Percentiles rank a stretch among this genome's conserved stretches.
phyloP scores from a whole-genome alignment of 2,797 vertebrate species.

The Hapalemur alaotrensis region DNA sequence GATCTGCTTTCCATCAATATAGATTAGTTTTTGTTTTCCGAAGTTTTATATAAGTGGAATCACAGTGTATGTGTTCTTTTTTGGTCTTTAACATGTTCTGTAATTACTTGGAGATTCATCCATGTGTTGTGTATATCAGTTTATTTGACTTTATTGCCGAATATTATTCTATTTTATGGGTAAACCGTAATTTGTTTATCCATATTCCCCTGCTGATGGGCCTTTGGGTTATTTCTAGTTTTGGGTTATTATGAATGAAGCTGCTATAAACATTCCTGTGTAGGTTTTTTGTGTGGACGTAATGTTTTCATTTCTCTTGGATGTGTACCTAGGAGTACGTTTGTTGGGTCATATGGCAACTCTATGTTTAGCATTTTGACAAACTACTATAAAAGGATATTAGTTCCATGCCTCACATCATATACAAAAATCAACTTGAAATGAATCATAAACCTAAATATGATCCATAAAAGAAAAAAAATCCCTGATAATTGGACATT shows the following conservation, averaged over 20 bases:
- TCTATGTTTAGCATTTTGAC: conserved; percentile 18
- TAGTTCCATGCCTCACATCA: neutral
- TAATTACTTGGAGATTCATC: neutral
- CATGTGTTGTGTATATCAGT: neutral
- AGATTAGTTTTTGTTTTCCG: neutral
- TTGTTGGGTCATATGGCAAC: neutral
- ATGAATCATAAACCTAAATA: neutral
- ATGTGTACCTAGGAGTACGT: neutral
- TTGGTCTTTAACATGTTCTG: neutral
- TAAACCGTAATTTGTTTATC: neutral
- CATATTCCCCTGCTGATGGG: neutral
- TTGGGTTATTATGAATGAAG: neutral
- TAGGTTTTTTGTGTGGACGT: neutral
- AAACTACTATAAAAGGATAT: neutral
- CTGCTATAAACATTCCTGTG: neutral
- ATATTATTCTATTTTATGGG: neutral
- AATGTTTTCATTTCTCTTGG: neutral
- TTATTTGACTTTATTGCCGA: neutral
- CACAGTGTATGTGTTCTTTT: neutral
- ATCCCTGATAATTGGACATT: neutral
- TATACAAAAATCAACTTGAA: neutral
- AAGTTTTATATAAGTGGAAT: neutral
- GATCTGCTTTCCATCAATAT: neutral
- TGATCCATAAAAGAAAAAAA: neutral
- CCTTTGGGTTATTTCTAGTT: neutral